Evolutionary conservation across 2,797 vertebrate genomes (phyloP).

Genomic region (Xyrichtys novacula): DNA sequence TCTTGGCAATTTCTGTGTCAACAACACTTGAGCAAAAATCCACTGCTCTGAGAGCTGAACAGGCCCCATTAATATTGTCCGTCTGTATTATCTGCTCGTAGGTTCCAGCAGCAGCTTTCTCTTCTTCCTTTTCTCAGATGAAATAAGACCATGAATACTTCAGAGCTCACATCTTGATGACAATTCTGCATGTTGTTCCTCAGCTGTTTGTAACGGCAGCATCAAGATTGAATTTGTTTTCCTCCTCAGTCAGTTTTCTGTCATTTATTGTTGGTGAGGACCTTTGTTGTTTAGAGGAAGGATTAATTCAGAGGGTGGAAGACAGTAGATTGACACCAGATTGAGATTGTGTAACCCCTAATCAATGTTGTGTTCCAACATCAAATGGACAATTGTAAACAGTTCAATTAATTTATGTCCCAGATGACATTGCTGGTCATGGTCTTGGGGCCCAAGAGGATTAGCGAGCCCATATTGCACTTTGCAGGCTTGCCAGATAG

Average conservation of each 20-base stretch:
- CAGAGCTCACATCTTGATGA: neutral
- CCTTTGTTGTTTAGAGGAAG: neutral
- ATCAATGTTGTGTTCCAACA: neutral
- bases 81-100: neutral
- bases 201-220: neutral
- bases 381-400: neutral
- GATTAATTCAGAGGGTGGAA: neutral
- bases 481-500: neutral
- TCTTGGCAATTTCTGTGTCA: neutral
- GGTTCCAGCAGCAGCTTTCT: neutral
- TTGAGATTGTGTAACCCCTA: neutral
- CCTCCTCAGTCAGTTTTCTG: neutral
- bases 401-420: neutral
- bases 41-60: neutral
- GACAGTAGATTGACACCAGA: neutral
- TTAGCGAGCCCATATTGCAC: neutral
- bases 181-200: neutral
- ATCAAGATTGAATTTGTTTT: neutral
- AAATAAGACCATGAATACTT: neutral
- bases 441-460: neutral
- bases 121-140: neutral
- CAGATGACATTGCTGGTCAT: neutral
- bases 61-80: neutral
- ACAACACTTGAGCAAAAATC: neutral
- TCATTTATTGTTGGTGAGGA: neutral